phyloP scores from a whole-genome alignment of 1,140 invertebrate species.

The Nautilus pompilius region DNA sequence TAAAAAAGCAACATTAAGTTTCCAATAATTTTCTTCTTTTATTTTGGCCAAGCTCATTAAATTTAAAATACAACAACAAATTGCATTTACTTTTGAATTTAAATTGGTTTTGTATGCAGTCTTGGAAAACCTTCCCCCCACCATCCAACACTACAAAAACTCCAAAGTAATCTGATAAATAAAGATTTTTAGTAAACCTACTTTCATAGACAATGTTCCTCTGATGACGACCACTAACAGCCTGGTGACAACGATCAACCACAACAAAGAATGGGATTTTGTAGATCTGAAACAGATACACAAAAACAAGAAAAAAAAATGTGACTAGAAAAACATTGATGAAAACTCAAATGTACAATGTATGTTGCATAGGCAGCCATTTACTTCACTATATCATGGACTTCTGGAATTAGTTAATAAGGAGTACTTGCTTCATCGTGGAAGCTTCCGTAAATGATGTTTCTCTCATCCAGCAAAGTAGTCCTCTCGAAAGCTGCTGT shows the following conservation, averaged over 20 bases:
- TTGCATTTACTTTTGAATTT: no score
- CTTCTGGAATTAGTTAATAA: neutral
- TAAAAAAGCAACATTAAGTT: no score
- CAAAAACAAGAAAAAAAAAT: neutral
- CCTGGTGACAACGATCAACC: constrained; percentile 75
- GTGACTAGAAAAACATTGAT: neutral
- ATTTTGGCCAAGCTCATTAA: no score
- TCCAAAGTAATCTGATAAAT: no score
- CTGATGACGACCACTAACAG: constrained; percentile 81
- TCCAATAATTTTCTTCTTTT: no score
- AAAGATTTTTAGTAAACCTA: no score
- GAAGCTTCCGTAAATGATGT: constrained; percentile 83
- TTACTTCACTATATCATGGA: neutral
- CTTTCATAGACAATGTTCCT: constrained; percentile 75
- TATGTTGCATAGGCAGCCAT: no score
- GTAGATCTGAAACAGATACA: constrained; percentile 40
- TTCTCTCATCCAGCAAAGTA: constrained; percentile 70
- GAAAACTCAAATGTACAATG: neutral
- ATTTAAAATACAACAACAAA: no score
- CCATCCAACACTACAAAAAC: no score
- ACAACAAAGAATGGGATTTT: constrained; percentile 77
- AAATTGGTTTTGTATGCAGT: no score
- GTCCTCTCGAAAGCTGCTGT: constrained; percentile 77
- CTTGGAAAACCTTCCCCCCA: no score
- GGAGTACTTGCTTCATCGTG: constrained; percentile 67